Evolutionary conservation across 2,888 invertebrate species (phyloP).

Genomic region (Polydesmus complanatus): DNA sequence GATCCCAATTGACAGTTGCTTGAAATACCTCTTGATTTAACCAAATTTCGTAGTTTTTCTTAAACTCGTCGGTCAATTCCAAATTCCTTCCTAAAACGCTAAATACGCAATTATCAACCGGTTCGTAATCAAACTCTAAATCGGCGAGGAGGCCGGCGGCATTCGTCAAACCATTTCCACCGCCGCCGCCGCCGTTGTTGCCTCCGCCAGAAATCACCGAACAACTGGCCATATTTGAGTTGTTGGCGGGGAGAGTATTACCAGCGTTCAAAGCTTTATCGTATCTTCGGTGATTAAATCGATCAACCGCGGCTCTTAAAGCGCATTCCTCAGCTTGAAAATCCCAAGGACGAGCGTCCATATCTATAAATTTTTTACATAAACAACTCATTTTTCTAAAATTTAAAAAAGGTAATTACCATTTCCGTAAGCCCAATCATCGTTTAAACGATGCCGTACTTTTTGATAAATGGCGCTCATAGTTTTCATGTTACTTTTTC

Average conservation of each 20-base stretch:
- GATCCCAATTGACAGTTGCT: conserved; percentile 48
- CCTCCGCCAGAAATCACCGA: not conserved
- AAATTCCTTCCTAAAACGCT: conserved; percentile 62
- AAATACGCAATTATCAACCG: conserved; percentile 65
- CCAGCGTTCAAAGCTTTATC: too few relatives aligned
- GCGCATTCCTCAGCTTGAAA: conserved; percentile 95
- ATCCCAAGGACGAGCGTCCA: conserved; percentile 96
- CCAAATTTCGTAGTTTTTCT: conserved; percentile 87
- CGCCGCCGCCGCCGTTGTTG: conserved; percentile 18
- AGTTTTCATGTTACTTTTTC: conserved; percentile 98
- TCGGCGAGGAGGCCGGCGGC: not conserved
- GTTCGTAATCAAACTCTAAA: conserved; percentile 39
- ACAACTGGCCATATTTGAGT: too few relatives aligned
- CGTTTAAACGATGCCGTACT: conserved; percentile 83
- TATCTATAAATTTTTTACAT: conserved; percentile 42
- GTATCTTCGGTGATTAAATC: conserved; percentile 89
- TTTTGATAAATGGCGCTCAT: conserved; percentile 98
- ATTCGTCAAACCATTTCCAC: conserved; percentile 18
- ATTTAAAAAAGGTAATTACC: conserved; percentile 36
- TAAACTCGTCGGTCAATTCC: conserved; percentile 83
- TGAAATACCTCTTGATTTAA: conserved; percentile 91
- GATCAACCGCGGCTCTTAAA: conserved; percentile 80
- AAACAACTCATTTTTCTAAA: not conserved
- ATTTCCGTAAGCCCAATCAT: conserved; percentile 99
- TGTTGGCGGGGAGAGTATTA: not conserved